Conservation (phyloP, 2,888 invertebrate genomes). For the Agriopis marginaria region DNA sequence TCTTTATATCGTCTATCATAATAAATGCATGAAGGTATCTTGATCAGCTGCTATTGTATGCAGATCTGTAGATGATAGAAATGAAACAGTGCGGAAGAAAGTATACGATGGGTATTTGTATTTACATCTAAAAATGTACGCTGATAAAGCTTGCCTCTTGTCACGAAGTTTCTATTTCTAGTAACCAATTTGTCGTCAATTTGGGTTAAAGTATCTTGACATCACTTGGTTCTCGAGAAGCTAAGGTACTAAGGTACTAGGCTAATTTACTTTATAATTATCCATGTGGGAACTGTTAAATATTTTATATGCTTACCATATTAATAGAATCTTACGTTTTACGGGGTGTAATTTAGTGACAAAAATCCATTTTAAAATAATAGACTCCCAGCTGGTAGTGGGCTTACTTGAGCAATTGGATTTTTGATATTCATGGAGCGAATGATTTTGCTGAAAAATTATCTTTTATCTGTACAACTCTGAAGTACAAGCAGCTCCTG, state of each 20-base stretch:
- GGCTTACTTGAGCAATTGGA: no score
- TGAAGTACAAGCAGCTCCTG: background rate
- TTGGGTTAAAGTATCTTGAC: no score
- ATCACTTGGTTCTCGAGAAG: no score
- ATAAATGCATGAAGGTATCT: slow-evolving; percentile 8
- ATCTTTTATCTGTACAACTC: background rate
- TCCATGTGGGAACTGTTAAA: no score
- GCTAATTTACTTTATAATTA: no score
- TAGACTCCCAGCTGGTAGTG: no score
- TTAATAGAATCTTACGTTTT: no score
- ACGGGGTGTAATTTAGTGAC: no score
- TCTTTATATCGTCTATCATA: background rate
- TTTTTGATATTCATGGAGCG: no score
- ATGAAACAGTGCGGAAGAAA: slow-evolving; percentile 26
- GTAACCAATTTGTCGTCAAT: background rate
- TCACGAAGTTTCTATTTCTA: background rate
- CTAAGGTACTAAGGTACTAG: no score
- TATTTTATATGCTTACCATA: no score
- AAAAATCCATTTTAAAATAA: no score
- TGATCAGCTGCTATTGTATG: slow-evolving; percentile 18
- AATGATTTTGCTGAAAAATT: background rate
- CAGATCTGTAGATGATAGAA: slow-evolving; percentile 15
- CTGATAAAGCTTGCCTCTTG: background rate
- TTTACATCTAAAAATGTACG: background rate
- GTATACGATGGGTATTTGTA: background rate